Conservation (phyloP, 2,888 invertebrate genomes). For the Tenthredo distinguenda region DNA sequence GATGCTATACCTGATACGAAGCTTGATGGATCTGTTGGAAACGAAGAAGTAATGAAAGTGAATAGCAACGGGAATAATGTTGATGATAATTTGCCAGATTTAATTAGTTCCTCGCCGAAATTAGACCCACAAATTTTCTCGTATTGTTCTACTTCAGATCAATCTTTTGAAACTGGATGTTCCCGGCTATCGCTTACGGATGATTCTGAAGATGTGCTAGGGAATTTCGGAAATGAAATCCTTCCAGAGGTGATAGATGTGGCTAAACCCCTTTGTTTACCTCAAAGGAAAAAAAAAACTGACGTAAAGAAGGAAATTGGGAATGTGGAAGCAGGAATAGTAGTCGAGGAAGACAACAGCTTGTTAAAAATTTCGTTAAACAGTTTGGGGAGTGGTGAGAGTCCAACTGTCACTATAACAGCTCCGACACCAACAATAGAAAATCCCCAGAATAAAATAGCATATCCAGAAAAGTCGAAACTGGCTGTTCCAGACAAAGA, state of each 20-base stretch:
- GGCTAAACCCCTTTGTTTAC: not conserved
- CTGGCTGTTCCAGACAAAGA: slow-evolving; percentile 62
- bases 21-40: slow-evolving; percentile 17
- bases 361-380: slow-evolving; percentile 42
- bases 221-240: not conserved
- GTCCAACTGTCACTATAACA: slow-evolving; percentile 66
- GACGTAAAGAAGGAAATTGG: not conserved
- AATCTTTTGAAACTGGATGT: slow-evolving; percentile 60
- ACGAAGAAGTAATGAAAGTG: not conserved
- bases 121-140: slow-evolving; percentile 61
- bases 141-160: slow-evolving; percentile 62
- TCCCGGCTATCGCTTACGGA: slow-evolving; percentile 49
- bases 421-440: slow-evolving; percentile 70
- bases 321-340: not conserved
- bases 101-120: slow-evolving; percentile 69
- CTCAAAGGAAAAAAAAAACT: not conserved
- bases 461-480: slow-evolving; percentile 59
- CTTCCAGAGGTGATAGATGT: not conserved
- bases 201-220: slow-evolving; percentile 16
- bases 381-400: not conserved
- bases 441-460: slow-evolving; percentile 57
- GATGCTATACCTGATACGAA: slow-evolving; percentile 60
- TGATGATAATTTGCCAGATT: slow-evolving; percentile 68
- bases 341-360: not conserved
- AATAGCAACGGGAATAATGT: slow-evolving; percentile 29